Conservation (phyloP, 2,797 vertebrate genomes). For the Phyllotis vaccarum region DNA sequence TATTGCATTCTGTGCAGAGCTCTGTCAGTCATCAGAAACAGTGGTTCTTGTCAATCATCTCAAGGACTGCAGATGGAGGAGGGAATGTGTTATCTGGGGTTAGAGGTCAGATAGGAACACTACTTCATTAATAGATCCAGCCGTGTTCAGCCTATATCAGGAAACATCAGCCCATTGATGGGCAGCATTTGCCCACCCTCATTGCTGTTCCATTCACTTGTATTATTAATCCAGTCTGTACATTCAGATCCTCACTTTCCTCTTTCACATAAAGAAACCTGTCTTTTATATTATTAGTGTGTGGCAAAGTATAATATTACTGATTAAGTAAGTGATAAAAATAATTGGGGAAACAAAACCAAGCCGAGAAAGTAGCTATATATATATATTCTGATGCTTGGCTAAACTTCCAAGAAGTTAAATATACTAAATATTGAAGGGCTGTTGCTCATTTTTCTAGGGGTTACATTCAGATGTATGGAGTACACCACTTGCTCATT, state of each 20-base stretch:
- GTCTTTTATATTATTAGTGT: constrained; percentile 38
- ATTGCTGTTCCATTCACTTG: constrained; percentile 45
- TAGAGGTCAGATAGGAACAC: constrained; percentile 45
- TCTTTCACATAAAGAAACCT: constrained; percentile 73
- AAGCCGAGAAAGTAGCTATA: background rate
- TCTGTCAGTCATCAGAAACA: constrained; percentile 80
- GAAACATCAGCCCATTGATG: constrained; percentile 58
- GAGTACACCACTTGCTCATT: background rate
- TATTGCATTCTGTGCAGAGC: constrained; percentile 58
- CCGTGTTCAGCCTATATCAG: constrained; percentile 41
- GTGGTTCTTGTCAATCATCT: constrained; percentile 85
- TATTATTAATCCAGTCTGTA: background rate
- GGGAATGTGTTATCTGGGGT: constrained; percentile 44
- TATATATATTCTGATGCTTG: background rate
- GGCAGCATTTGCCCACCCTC: constrained; percentile 66
- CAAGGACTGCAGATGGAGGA: constrained; percentile 63
- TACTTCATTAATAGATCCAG: constrained; percentile 73
- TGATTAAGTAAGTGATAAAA: constrained; percentile 29
- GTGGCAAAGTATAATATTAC: constrained; percentile 37
- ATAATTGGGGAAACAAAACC: background rate
- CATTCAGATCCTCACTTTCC: constrained; percentile 72
- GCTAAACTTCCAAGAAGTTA: background rate
- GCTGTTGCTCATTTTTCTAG: background rate
- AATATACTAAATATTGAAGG: background rate
- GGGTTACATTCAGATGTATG: background rate